Evolutionary conservation across 2,113 vertebrate genomes (phyloP).

Genomic region (human (Homo sapiens)): GRCh38 chr15:93304501-93305000

Average conservation of each 20-base stretch:
- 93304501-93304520: not conserved
- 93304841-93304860: not conserved
- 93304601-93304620: not conserved
- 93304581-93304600: not conserved
- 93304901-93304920: not conserved
- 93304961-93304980: not conserved
- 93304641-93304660: not conserved
- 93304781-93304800: not conserved
- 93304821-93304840: not conserved
- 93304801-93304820: not conserved
- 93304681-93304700: not conserved
- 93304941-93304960: not conserved
- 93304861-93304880: not conserved
- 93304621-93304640: not conserved
- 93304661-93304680: not conserved
- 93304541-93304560: not conserved
- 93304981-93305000: not conserved
- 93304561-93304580: not conserved
- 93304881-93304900: not conserved
- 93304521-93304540: not conserved
- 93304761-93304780: fast-evolving
- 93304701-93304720: not conserved
- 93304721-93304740: not conserved
- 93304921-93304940: not conserved
- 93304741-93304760: not conserved